These are phyloP conservation scores for Harpagifer antarcticus DNA, from an alignment of 2,797 vertebrate genomes.

Conservation along the genomic window DNA sequence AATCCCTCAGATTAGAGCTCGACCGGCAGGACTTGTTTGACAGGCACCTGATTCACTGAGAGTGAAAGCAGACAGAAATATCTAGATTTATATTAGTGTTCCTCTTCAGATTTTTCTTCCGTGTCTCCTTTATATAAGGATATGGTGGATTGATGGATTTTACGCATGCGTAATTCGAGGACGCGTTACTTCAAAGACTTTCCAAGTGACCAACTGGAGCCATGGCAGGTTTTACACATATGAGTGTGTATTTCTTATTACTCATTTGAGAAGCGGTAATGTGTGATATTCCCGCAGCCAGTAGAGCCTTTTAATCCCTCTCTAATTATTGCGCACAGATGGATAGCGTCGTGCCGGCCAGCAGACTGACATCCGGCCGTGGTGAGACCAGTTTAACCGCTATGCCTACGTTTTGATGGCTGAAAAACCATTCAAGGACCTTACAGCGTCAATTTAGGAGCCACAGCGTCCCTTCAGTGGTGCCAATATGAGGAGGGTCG, in stretches of 20 bases:
- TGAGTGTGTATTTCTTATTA: neutral
- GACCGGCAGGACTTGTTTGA: conserved; percentile 70
- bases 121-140: too few relatives aligned
- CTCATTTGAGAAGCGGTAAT: conserved; percentile 28
- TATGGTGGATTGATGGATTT: neutral
- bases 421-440: conserved; percentile 10
- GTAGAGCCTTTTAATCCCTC: conserved; percentile 60
- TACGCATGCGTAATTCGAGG: conserved; percentile 8
- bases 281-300: conserved; percentile 41
- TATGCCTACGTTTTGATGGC: conserved; percentile 25
- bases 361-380: conserved; percentile 24
- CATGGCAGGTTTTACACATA: conserved; percentile 42
- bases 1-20: conserved; percentile 75
- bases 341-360: conserved; percentile 39
- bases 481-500: conserved; percentile 75
- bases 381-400: conserved; percentile 6
- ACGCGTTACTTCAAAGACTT: conserved; percentile 1
- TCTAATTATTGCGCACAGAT: conserved; percentile 53
- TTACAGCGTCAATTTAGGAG: neutral
- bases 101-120: neutral
- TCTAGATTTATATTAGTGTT: conserved; percentile 2
- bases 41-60: conserved; percentile 47
- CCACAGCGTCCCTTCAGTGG: neutral
- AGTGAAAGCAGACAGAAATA: conserved; percentile 22
- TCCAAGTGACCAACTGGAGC: conserved; percentile 12